Evolutionary conservation across 1,140 invertebrate genomes (phyloP).

Genomic region (Diachasma alloeum): DNA sequence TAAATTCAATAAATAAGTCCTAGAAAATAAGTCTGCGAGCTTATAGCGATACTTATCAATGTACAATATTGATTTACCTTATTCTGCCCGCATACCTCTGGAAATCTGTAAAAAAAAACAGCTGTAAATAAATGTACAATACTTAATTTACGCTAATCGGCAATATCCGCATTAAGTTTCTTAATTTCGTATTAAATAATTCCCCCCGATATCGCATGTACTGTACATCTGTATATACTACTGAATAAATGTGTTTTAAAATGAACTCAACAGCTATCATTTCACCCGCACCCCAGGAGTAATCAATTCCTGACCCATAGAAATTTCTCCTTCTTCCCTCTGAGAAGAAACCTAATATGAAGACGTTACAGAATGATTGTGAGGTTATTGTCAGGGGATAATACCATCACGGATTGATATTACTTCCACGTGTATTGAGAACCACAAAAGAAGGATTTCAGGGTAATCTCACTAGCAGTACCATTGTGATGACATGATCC

Average conservation of each 20-base stretch:
- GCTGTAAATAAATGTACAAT: slow-evolving; percentile 33
- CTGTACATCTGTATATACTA: slow-evolving; percentile 17
- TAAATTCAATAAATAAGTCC: no score
- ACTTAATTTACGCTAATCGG: background rate
- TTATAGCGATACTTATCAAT: background rate
- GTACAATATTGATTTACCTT: background rate
- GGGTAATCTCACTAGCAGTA: slow-evolving; percentile 57
- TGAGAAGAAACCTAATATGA: slow-evolving; percentile 32
- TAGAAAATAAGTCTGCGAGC: slow-evolving; percentile 8
- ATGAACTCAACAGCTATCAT: background rate
- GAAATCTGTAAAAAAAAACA: background rate
- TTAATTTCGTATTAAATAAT: background rate
- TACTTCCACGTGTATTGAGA: slow-evolving; percentile 53
- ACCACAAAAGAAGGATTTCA: slow-evolving; percentile 56
- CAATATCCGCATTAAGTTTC: background rate
- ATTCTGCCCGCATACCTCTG: background rate
- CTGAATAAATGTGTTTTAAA: slow-evolving; percentile 41
- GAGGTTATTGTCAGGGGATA: slow-evolving; percentile 58
- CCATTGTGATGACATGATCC: slow-evolving; percentile 50
- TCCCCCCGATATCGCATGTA: background rate
- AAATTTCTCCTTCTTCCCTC: background rate
- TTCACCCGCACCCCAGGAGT: background rate
- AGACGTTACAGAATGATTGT: slow-evolving; percentile 41
- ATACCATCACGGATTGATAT: slow-evolving; percentile 49
- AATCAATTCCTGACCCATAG: background rate